Evolutionary conservation across 2,888 invertebrate species (phyloP), one percentile per base, ranked within the genome.

Genomic region (Matsumyia berberina): DNA sequence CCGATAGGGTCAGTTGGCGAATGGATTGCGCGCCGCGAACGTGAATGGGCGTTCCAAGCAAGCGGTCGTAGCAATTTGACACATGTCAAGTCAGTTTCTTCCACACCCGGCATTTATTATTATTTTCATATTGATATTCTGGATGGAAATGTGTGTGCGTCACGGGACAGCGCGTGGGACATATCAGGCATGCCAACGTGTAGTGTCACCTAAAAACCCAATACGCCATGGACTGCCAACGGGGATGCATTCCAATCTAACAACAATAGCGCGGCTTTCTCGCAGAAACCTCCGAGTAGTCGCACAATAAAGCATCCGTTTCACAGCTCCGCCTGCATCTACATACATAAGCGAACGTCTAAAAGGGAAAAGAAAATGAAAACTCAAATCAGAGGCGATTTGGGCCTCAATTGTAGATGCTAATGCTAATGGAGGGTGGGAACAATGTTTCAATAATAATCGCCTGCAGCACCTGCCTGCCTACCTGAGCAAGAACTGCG

Each of bases 351-450:
- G 46, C 42, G 51, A 37, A 42, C 57, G 31, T 67, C 57, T 64
- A 17, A 58, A 29, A 66, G 46, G 55, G 35, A 46, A 85, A 58
- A 29, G 85, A 85, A 85, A 85, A 49, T 57, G 69, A 73, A 80
- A 70, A 60, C 74, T 70, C 12, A 55, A 79, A 73, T 69, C 55
- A 44, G 49, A 58, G 55, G 55, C 51, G 66, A 66, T 62, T 73
- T 79, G 69, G 62, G 46, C 58, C 66, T 58, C 85, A 64, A 78
- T 83, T 83, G 78, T 44, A 15, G 74, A 80, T 79, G 69, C 58
- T 78, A 83, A 74, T 73, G 62, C 67, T 83, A 73, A 79, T 83
- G 69, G 73, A 83, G 79, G 83, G 78, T 83, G 83, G 79, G 80
- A 85, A 70, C 49, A 70, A 74, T 62, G 69, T 76, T 85, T 79